Conservation (phyloP, 35 echinoderm and acorn worm genomes). For the Apostichopus japonicus region DNA sequence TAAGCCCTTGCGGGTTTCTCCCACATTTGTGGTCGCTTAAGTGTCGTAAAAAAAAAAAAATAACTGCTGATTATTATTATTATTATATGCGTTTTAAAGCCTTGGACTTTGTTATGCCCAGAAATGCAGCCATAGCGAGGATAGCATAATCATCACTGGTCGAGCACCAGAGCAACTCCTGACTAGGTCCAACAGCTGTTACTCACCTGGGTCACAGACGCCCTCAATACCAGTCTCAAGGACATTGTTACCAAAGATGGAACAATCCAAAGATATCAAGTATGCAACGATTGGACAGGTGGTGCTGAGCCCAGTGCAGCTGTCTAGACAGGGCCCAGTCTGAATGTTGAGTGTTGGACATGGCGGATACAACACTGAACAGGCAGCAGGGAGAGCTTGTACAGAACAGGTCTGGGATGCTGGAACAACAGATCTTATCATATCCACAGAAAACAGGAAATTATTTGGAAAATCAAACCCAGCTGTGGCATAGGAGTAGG, state of each 20-base stretch:
- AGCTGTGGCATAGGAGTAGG: neutral
- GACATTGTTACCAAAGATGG: neutral
- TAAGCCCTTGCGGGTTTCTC: too few species aligned
- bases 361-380: slow-evolving; percentile 21
- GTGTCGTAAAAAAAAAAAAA: too few species aligned
- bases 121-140: too few species aligned
- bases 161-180: too few species aligned
- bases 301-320: neutral
- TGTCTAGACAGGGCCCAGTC: neutral
- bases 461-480: neutral
- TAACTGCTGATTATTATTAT: too few species aligned
- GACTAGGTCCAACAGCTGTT: neutral
- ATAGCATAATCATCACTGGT: too few species aligned
- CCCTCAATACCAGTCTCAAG: neutral
- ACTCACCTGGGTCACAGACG: slow-evolving; percentile 20
- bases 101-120: too few species aligned
- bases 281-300: slow-evolving; percentile 1
- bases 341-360: slow-evolving; percentile 3
- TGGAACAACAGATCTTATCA: slow-evolving; percentile 25
- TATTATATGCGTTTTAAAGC: too few species aligned
- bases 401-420: neutral
- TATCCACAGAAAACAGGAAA: neutral
- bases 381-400: neutral
- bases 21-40: too few species aligned
- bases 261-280: slow-evolving; percentile 11